Percentiles rank a stretch among this genome's conserved stretches.
These are phyloP conservation scores for Eudemis profundana DNA, from an alignment of 2,888 invertebrate genomes.

Conservation along the genomic window DNA sequence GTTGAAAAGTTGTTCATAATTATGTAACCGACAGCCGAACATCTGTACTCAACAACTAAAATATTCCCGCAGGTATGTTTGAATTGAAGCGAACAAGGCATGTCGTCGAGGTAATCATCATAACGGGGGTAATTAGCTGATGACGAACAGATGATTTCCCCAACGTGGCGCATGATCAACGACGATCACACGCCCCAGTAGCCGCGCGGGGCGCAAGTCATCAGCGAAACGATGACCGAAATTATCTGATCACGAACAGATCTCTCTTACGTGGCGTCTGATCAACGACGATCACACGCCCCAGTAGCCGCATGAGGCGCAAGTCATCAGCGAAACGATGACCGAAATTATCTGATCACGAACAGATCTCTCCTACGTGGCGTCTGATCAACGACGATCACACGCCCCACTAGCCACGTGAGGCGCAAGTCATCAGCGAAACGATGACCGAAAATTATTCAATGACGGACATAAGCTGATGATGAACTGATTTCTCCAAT, in stretches of 20 bases:
- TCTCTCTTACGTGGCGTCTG: constrained; percentile 16
- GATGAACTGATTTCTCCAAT: constrained; percentile 15
- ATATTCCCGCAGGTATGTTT: background rate
- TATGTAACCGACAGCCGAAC: too few relatives aligned
- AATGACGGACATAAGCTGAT: background rate
- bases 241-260: constrained; percentile 12
- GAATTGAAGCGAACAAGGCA: background rate
- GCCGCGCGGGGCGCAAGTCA: background rate
- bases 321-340: background rate
- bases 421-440: background rate
- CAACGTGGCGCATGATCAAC: constrained; percentile 16
- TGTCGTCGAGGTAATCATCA: constrained; percentile 11
- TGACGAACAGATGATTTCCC: constrained; percentile 29
- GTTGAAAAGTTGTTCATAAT: too few relatives aligned
- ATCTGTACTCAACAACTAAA: too few relatives aligned
- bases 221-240: background rate
- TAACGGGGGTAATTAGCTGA: constrained; percentile 21
- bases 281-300: constrained; percentile 14
- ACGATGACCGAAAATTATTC: too few relatives aligned
- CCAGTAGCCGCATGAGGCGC: background rate
- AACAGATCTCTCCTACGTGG: constrained; percentile 15
- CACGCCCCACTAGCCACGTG: background rate
- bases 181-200: constrained; percentile 17
- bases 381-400: constrained; percentile 12
- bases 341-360: background rate